Percentiles rank a stretch among this genome's conserved stretches.
Conservation (phyloP, 2,113 vertebrate genomes). For the Barbus barbus region DNA sequence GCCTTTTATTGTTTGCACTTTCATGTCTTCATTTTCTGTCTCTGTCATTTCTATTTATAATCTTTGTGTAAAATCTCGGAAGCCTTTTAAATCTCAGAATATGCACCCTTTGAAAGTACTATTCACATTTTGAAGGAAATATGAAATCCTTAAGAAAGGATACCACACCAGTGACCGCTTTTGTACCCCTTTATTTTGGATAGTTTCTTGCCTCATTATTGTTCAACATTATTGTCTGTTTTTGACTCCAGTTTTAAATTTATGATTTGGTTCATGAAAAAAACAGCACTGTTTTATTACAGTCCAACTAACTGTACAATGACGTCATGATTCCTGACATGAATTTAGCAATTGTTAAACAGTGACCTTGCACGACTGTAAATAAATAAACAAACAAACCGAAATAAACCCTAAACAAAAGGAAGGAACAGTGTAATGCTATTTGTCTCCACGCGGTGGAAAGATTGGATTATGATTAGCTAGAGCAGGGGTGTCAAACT, state of each 20-base stretch:
- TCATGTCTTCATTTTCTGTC: not conserved
- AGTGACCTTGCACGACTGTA: not conserved
- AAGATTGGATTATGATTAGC: conserved; percentile 38
- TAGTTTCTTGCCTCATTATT: not conserved
- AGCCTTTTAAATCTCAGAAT: not conserved
- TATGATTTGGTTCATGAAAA: not conserved
- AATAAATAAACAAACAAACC: not conserved
- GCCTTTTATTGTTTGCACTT: not conserved
- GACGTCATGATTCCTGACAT: not conserved
- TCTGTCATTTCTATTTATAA: not conserved
- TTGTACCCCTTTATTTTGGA: not conserved
- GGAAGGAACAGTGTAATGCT: conserved; percentile 30
- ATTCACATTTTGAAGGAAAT: not conserved
- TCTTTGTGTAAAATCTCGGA: not conserved
- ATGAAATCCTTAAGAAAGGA: not conserved
- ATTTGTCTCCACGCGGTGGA: conserved; percentile 49
- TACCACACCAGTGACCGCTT: not conserved
- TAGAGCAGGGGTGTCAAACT: too few relatives aligned
- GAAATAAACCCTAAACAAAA: not conserved
- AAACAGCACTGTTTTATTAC: not conserved
- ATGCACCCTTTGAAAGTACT: not conserved
- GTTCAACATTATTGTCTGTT: not conserved
- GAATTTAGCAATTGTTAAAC: not conserved
- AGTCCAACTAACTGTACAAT: not conserved
- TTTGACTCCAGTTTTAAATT: not conserved